phyloP scores from a whole-genome alignment of 2,888 invertebrate genomes.

The Lasioglossum villosulum region DNA sequence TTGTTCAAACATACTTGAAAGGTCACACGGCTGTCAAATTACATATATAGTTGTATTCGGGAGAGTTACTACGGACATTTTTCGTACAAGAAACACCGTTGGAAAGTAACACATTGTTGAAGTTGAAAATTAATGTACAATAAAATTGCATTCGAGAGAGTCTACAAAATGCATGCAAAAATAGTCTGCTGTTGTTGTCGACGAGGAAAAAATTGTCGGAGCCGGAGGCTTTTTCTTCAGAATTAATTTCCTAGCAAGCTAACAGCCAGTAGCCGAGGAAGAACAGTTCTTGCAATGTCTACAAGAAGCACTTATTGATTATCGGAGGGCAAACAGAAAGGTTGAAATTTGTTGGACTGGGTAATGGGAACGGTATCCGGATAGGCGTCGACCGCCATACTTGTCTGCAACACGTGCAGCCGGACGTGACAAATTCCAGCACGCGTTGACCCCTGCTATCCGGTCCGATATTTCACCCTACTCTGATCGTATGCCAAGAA shows the following conservation, averaged over 20 bases:
- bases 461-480: conserved; percentile 33
- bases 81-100: neutral
- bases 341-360: neutral
- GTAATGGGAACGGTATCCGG: neutral
- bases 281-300: neutral
- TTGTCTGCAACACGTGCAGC: conserved; percentile 34
- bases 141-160: neutral
- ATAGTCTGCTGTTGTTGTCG: neutral
- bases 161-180: neutral
- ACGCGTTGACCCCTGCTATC: conserved; percentile 22
- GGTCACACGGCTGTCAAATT: neutral
- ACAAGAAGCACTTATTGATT: neutral
- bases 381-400: conserved; percentile 9
- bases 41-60: neutral
- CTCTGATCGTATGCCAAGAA: conserved; percentile 39
- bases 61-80: neutral
- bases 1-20: neutral
- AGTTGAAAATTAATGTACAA: neutral
- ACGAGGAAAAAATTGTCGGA: neutral
- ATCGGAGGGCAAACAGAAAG: neutral
- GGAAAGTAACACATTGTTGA: neutral
- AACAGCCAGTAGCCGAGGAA: neutral
- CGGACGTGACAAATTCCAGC: conserved; percentile 38
- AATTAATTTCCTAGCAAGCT: neutral
- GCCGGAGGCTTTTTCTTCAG: neutral